phyloP scores from a whole-genome alignment of 1,140 invertebrate genomes.

The Microplitis demolitor region DNA sequence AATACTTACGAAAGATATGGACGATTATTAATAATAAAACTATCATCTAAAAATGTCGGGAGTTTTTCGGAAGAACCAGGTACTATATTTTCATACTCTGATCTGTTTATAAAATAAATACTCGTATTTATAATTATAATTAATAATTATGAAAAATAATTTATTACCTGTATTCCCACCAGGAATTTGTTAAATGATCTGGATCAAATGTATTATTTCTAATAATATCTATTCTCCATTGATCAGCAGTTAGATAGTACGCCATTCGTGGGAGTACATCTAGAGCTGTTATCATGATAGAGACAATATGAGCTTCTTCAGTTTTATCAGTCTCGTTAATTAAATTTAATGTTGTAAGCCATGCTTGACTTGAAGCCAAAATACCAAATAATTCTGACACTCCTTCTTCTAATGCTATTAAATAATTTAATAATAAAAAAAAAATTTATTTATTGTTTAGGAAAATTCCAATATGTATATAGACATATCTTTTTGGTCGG shows the following conservation, averaged over 20 bases:
- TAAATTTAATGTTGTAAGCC: conserved; percentile 39
- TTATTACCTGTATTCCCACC: conserved; percentile 61
- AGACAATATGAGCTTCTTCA: conserved; percentile 40
- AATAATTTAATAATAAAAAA: not conserved
- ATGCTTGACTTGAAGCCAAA: conserved; percentile 47
- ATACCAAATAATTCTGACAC: conserved; percentile 49
- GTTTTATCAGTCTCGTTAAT: conserved; percentile 34
- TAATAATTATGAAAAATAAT: not conserved
- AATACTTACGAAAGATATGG: conserved; percentile 64
- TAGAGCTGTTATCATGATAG: conserved; percentile 49
- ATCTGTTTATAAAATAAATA: conserved; percentile 28
- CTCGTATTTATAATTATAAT: too few relatives aligned
- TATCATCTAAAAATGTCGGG: conserved; percentile 62
- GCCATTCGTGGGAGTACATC: conserved; percentile 58
- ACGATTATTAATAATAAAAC: conserved; percentile 63
- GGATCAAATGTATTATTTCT: conserved; percentile 52
- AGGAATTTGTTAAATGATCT: conserved; percentile 41
- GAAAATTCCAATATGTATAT: too few relatives aligned
- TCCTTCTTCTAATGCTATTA: conserved; percentile 45
- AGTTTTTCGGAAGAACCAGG: conserved; percentile 25
- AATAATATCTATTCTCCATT: conserved; percentile 65
- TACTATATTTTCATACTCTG: conserved; percentile 42
- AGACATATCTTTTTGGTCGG: too few relatives aligned
- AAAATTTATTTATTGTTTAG: not conserved
- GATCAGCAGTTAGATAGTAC: conserved; percentile 66